Evolutionary conservation across 2,113 vertebrate species (phyloP).

Genomic region (Perca fluviatilis): DNA sequence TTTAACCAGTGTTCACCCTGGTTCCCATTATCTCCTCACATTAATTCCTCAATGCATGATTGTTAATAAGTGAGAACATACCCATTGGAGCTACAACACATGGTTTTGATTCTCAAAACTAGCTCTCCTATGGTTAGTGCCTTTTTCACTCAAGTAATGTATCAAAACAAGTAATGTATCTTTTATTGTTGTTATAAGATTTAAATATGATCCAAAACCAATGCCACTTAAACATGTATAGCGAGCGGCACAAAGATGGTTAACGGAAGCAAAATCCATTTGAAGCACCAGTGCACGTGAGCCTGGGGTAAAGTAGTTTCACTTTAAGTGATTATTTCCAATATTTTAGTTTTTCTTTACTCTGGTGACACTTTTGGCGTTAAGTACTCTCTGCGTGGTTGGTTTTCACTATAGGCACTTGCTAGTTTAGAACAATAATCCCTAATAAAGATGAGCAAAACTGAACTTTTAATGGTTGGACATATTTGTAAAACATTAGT

Average conservation of each 20-base stretch:
- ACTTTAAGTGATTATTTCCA: not conserved
- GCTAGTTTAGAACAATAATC: no score
- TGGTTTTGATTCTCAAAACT: not conserved
- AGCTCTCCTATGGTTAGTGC: not conserved
- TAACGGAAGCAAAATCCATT: not conserved
- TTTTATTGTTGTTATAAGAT: slow-evolving; percentile 10
- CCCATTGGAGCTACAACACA: slow-evolving; percentile 6
- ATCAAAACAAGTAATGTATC: not conserved
- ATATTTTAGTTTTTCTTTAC: slow-evolving; percentile 1
- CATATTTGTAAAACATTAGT: not conserved
- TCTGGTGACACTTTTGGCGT: not conserved
- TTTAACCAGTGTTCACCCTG: slow-evolving; percentile 31
- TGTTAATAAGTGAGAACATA: slow-evolving; percentile 22
- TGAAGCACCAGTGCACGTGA: slow-evolving; percentile 10
- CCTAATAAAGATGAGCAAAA: not conserved
- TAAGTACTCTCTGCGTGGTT: not conserved
- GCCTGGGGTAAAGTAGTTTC: not conserved
- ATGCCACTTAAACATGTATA: not conserved
- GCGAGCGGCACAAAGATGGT: not conserved
- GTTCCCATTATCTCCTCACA: not conserved
- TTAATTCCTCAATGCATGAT: slow-evolving; percentile 18
- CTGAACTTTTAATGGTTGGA: not conserved
- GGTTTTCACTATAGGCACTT: not conserved
- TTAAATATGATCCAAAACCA: not conserved
- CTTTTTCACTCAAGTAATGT: not conserved